phyloP scores from a whole-genome alignment of 2,113 vertebrate species.

The Microcebus griseorufus region DNA sequence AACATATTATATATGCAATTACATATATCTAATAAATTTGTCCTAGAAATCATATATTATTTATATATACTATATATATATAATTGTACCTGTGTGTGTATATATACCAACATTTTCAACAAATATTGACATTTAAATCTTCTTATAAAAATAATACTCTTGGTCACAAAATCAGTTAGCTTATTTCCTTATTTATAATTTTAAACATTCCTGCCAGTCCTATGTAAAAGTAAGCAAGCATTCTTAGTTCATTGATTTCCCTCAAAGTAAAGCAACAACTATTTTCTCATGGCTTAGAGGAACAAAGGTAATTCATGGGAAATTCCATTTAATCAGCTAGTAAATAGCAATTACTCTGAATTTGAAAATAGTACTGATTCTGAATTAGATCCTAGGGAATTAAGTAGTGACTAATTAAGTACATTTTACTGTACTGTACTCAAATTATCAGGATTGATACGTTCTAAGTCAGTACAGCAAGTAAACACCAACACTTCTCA shows the following conservation, averaged over 20 bases:
- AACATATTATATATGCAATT: not conserved
- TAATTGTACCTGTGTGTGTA: not conserved
- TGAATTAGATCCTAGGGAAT: not conserved
- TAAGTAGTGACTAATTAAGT: not conserved
- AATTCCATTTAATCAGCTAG: not conserved
- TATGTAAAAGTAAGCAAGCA: not conserved
- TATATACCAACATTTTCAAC: not conserved
- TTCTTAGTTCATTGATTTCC: not conserved
- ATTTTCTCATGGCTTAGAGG: not conserved
- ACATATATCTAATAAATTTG: not conserved
- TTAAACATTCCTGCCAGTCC: not conserved
- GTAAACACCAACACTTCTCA: not conserved
- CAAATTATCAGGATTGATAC: not conserved
- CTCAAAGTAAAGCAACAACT: not conserved
- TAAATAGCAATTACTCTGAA: conserved; percentile 16
- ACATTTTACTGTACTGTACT: not conserved
- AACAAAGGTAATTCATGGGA: not conserved
- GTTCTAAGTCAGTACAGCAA: not conserved
- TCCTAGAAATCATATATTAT: not conserved
- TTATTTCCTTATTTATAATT: not conserved
- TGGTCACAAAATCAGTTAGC: not conserved
- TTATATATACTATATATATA: not conserved
- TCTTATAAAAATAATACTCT: not conserved
- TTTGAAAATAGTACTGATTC: not conserved
- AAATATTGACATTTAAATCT: not conserved